Conservation (phyloP, 2,888 invertebrate species). For the Plusia festucae region DNA sequence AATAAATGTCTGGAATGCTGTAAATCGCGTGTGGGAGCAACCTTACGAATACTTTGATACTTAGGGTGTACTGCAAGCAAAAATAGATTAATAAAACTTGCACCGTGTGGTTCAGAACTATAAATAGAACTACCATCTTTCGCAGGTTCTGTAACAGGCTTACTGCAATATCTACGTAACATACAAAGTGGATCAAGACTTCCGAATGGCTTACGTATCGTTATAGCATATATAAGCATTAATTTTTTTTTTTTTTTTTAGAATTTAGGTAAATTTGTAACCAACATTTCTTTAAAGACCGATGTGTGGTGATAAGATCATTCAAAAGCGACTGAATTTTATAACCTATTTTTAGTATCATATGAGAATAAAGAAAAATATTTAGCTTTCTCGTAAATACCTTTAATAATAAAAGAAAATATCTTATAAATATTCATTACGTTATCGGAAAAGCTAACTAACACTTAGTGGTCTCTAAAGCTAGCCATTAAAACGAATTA, state of each 20-base stretch:
- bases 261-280: too few relatives aligned
- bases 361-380: neutral
- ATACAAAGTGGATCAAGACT: slow-evolving; percentile 30
- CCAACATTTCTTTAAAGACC: neutral
- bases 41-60: slow-evolving; percentile 12
- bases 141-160: slow-evolving; percentile 18
- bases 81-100: slow-evolving; percentile 24
- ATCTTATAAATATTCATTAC: slow-evolving; percentile 1
- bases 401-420: neutral
- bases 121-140: slow-evolving; percentile 31
- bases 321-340: neutral
- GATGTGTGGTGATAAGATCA: neutral
- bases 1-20: slow-evolving; percentile 9
- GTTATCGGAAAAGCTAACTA: neutral
- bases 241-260: too few relatives aligned
- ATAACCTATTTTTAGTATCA: too few relatives aligned
- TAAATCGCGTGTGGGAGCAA: slow-evolving; percentile 9
- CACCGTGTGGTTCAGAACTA: slow-evolving; percentile 25
- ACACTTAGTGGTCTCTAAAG: slow-evolving; percentile 10
- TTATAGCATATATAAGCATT: neutral
- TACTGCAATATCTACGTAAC: slow-evolving; percentile 30
- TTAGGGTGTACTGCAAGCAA: neutral
- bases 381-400: neutral
- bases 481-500: slow-evolving; percentile 12
- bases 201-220: slow-evolving; percentile 6